Conservation (phyloP, 2,797 vertebrate species). For the Gorsachius magnificus region DNA sequence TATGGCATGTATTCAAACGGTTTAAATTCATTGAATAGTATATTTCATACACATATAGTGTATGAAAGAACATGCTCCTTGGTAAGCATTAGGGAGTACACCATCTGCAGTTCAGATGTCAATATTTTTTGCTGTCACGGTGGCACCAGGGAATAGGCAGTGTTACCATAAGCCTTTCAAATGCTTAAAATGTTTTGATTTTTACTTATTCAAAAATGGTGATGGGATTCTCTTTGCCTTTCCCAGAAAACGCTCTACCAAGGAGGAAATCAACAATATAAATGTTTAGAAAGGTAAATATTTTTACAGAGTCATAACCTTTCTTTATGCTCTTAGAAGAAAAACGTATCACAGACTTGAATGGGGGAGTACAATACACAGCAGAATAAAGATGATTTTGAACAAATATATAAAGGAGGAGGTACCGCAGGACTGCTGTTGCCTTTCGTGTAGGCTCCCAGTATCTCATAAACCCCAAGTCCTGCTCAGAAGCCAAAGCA, state of each 20-base stretch:
- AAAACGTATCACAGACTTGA: neutral
- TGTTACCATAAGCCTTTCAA: neutral
- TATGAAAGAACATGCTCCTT: neutral
- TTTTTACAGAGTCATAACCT: neutral
- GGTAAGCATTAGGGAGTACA: neutral
- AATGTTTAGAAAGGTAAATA: neutral
- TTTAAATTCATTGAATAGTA: neutral
- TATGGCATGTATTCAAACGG: neutral
- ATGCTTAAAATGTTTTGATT: neutral
- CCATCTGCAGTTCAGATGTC: neutral
- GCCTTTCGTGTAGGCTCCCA: neutral
- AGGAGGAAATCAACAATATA: neutral
- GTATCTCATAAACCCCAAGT: neutral
- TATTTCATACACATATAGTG: neutral
- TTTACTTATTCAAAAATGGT: neutral
- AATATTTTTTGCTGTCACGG: neutral
- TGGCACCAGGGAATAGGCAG: neutral
- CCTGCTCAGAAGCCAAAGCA: neutral
- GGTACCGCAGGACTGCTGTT: neutral
- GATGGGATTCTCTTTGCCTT: neutral
- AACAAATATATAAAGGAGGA: neutral
- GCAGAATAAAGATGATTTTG: neutral
- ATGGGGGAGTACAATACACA: neutral
- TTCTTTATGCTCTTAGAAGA: neutral
- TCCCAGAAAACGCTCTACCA: neutral